Conservation (phyloP, 1,140 invertebrate genomes). For the Calephelis virginiensis region DNA sequence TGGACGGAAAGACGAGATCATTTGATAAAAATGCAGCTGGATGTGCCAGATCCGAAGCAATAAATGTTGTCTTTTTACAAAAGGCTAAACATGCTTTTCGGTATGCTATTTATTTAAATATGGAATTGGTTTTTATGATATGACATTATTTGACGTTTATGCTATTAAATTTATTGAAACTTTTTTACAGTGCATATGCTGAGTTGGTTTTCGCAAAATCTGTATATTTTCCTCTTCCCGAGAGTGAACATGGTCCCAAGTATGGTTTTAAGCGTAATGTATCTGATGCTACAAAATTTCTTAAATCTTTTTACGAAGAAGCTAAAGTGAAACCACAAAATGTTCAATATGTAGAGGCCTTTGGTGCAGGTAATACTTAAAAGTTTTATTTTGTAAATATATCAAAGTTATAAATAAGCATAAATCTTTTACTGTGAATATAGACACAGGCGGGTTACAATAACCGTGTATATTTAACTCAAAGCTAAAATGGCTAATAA, state of each 20-base stretch:
- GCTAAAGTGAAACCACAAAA: slow-evolving; percentile 80
- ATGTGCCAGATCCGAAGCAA: slow-evolving; percentile 80
- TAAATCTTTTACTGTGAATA: too few relatives aligned
- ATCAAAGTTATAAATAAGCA: too few relatives aligned
- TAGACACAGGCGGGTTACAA: too few relatives aligned
- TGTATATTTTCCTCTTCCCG: slow-evolving; percentile 55
- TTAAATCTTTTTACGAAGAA: slow-evolving; percentile 82
- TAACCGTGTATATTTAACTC: too few relatives aligned
- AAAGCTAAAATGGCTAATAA: too few relatives aligned
- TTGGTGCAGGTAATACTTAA: slow-evolving; percentile 79
- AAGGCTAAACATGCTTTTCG: slow-evolving; percentile 84
- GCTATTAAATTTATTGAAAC: slow-evolving; percentile 54
- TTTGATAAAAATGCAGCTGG: slow-evolving; percentile 84
- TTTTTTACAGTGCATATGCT: slow-evolving; percentile 81
- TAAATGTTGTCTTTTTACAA: slow-evolving; percentile 88
- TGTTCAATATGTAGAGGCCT: slow-evolving; percentile 87
- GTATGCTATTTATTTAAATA: slow-evolving; percentile 61
- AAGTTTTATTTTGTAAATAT: too few relatives aligned
- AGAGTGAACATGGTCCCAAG: slow-evolving; percentile 31
- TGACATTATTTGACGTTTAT: too few relatives aligned
- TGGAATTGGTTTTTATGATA: too few relatives aligned
- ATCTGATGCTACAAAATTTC: slow-evolving; percentile 75
- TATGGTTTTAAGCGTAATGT: slow-evolving; percentile 79
- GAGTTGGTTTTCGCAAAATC: slow-evolving; percentile 83
- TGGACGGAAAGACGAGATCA: slow-evolving; percentile 87